Conservation (phyloP, 2,113 vertebrate genomes). For the Cololabis saira region DNA sequence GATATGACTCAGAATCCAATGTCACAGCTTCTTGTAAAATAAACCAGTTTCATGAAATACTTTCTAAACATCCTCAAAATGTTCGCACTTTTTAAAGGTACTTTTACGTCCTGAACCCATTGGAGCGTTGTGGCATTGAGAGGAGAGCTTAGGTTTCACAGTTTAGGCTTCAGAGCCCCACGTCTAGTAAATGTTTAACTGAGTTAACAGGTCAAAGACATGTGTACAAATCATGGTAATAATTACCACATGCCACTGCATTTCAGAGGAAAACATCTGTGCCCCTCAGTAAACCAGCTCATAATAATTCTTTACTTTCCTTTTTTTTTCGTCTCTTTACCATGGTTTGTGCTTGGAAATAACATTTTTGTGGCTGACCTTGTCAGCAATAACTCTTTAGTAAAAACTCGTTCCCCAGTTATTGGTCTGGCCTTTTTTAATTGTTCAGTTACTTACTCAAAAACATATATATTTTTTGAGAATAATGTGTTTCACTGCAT, state of each 20-base stretch:
- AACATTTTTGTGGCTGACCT: constrained; percentile 3
- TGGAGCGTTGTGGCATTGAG: neutral
- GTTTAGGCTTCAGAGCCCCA: neutral
- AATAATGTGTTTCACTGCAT: too few species aligned
- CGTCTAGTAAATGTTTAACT: neutral
- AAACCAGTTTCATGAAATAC: neutral
- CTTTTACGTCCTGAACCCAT: neutral
- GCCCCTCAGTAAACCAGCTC: neutral
- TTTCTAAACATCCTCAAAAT: neutral
- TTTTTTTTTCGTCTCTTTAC: neutral
- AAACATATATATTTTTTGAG: too few species aligned
- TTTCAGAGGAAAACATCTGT: neutral
- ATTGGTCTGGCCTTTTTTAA: too few species aligned
- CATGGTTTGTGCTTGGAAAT: neutral
- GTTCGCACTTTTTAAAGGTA: constrained; percentile 3
- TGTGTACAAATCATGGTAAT: constrained; percentile 12
- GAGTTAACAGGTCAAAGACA: constrained; percentile 1
- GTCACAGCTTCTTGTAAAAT: constrained; percentile 15
- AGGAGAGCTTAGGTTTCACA: neutral
- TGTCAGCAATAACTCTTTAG: neutral
- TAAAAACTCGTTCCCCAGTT: neutral
- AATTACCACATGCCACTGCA: neutral
- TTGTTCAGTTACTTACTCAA: too few species aligned
- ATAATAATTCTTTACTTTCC: neutral
- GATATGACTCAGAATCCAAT: constrained; percentile 32